phyloP scores from a whole-genome alignment of 2,113 vertebrate species.

The Perca flavescens region DNA sequence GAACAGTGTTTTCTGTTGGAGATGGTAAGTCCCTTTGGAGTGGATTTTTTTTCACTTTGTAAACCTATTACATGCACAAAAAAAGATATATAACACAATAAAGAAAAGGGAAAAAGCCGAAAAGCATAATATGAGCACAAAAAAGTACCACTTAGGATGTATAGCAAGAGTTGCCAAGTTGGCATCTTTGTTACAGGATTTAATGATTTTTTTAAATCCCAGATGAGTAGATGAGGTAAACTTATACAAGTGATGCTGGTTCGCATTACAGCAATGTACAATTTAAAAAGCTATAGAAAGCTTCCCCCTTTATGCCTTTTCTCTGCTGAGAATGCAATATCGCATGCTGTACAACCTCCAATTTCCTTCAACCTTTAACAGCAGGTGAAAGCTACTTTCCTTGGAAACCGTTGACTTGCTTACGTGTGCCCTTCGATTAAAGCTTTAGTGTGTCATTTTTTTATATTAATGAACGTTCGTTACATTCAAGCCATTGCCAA shows the following conservation, averaged over 20 bases:
- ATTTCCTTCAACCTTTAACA: slow-evolving; percentile 19
- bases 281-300: neutral
- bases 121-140: too few relatives aligned
- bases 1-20: too few relatives aligned
- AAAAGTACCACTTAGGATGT: slow-evolving; percentile 33
- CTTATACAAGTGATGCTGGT: too few relatives aligned
- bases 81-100: too few relatives aligned
- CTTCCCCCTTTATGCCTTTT: neutral
- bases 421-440: neutral
- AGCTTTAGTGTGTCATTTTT: too few relatives aligned
- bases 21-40: too few relatives aligned
- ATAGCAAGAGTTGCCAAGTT: slow-evolving; percentile 31
- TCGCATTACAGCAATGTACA: neutral
- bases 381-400: neutral
- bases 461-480: too few relatives aligned
- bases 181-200: slow-evolving; percentile 10
- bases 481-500: too few relatives aligned
- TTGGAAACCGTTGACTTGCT: neutral
- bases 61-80: too few relatives aligned
- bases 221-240: neutral
- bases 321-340: slow-evolving; percentile 2
- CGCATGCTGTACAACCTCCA: neutral
- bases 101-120: too few relatives aligned
- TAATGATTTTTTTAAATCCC: neutral
- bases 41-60: too few relatives aligned